Conservation (phyloP, 2,797 vertebrate species). For the Gobionotothen gibberifrons region DNA sequence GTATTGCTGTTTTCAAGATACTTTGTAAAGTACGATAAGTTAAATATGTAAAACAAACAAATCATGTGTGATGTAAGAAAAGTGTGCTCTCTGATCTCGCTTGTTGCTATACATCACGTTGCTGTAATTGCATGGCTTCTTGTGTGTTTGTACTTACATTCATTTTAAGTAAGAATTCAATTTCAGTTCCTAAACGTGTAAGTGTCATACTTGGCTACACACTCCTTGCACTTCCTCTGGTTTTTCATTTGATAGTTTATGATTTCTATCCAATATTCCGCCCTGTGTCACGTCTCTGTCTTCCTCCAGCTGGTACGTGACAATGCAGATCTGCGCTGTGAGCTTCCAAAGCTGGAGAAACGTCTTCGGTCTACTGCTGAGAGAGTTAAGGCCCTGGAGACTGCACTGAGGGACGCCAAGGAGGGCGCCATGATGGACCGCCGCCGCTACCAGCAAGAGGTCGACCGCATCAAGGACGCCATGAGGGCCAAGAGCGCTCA, state of each 20-base stretch:
- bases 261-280: neutral
- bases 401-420: conserved; percentile 96
- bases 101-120: neutral
- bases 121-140: neutral
- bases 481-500: conserved; percentile 91
- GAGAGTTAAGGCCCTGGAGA: conserved; percentile 97
- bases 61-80: neutral
- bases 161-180: neutral
- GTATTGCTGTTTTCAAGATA: neutral
- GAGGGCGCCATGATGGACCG: conserved; percentile 96
- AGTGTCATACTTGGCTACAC: neutral
- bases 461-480: conserved; percentile 96
- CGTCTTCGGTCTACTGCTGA: conserved; percentile 97
- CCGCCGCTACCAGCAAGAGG: conserved; percentile 96
- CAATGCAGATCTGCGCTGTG: conserved; percentile 99
- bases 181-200: neutral
- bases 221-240: neutral
- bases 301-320: conserved; percentile 92
- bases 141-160: neutral
- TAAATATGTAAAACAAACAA: neutral
- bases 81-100: neutral
- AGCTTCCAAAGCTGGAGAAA: conserved; percentile 99
- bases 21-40: neutral
- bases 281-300: neutral
- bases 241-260: neutral